These are phyloP conservation scores for Maniola jurtina DNA, from an alignment of 1,140 invertebrate species.

Conservation along the genomic window DNA sequence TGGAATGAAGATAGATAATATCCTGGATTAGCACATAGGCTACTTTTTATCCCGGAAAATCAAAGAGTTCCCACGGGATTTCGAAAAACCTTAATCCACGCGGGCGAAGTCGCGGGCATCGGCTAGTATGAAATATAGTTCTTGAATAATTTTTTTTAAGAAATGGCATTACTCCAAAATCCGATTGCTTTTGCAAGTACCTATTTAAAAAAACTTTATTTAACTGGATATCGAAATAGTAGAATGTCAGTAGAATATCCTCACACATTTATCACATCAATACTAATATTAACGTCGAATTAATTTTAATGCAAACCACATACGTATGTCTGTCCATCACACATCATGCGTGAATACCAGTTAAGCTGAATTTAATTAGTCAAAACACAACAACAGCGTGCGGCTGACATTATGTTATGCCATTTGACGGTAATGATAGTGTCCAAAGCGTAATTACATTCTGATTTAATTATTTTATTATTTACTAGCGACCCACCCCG, in stretches of 20 bases:
- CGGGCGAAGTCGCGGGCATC: no score
- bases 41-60: no score
- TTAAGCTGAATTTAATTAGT: slow-evolving; percentile 28
- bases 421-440: slow-evolving; percentile 9
- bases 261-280: slow-evolving; percentile 1
- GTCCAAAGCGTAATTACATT: slow-evolving; percentile 12
- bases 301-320: background rate
- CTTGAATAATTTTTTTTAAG: no score
- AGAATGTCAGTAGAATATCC: background rate
- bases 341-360: slow-evolving; percentile 12
- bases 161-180: no score
- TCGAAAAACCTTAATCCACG: no score
- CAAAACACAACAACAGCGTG: slow-evolving; percentile 16
- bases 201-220: no score
- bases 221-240: no score
- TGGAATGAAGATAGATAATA: no score
- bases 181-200: no score
- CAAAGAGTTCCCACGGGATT: no score
- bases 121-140: no score
- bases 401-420: slow-evolving; percentile 15
- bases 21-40: no score
- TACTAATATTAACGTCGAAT: background rate
- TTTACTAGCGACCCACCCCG: background rate
- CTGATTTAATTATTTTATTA: slow-evolving; percentile 6
- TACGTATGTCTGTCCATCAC: slow-evolving; percentile 14